These are phyloP conservation scores for Gallinago solitaria DNA, from an alignment of 2,797 vertebrate genomes.

Conservation along the genomic window DNA sequence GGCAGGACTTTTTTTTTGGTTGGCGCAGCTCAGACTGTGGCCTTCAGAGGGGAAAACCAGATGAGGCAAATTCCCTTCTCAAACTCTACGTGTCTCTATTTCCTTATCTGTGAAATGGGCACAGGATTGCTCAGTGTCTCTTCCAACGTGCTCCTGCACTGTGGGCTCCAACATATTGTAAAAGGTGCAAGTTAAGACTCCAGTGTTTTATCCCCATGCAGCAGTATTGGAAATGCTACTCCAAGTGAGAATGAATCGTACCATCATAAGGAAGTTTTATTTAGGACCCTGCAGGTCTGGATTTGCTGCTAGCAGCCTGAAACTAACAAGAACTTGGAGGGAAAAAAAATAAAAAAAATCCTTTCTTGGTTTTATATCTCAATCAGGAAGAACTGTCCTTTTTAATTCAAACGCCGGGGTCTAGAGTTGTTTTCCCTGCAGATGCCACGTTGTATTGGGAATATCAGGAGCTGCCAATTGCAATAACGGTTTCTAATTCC, in stretches of 20 bases:
- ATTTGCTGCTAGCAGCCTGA: constrained; percentile 16
- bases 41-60: neutral
- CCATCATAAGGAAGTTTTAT: neutral
- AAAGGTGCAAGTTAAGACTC: neutral
- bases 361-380: constrained; percentile 62
- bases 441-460: constrained; percentile 77
- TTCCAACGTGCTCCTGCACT: accelerated
- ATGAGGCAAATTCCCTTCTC: neutral
- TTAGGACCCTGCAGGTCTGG: neutral
- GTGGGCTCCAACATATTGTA: neutral
- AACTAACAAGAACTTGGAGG: neutral
- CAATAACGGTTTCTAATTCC: constrained; percentile 92
- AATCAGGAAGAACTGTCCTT: constrained; percentile 61
- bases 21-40: neutral
- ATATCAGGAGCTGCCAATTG: constrained; percentile 92
- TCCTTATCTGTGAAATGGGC: neutral
- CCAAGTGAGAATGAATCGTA: neutral
- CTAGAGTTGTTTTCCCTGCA: constrained; percentile 70
- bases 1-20: neutral
- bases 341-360: neutral
- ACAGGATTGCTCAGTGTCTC: neutral
- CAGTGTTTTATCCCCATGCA: neutral
- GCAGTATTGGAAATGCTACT: neutral
- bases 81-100: neutral
- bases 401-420: constrained; percentile 53